These are phyloP conservation scores for Triops longicaudatus DNA, from an alignment of 1,140 invertebrate species.

Conservation along the genomic window DNA sequence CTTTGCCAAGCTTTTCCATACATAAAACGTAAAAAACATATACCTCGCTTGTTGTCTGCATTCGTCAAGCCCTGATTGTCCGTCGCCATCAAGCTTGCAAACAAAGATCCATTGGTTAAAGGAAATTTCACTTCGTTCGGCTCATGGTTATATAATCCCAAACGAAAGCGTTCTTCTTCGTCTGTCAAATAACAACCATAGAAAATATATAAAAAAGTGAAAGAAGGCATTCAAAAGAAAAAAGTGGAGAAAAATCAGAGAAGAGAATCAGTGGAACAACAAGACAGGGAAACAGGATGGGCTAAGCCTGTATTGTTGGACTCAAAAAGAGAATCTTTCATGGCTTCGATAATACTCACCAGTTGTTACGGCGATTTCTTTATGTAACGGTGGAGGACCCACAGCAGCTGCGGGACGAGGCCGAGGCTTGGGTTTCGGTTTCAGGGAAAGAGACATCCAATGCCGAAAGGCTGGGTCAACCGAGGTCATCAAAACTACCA, in stretches of 20 bases:
- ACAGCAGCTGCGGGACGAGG: constrained; percentile 29
- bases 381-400: constrained; percentile 15
- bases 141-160: constrained; percentile 32
- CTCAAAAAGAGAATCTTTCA: constrained; percentile 20
- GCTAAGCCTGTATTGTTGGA: not conserved
- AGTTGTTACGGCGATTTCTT: constrained; percentile 15
- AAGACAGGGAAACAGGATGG: not conserved
- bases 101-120: constrained; percentile 50
- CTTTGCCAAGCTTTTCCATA: not conserved
- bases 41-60: constrained; percentile 42
- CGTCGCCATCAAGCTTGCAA: constrained; percentile 40
- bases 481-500: constrained; percentile 43
- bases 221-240: not conserved
- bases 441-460: constrained; percentile 39
- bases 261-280: not conserved
- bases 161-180: constrained; percentile 32
- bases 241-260: constrained; percentile 24
- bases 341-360: constrained; percentile 22
- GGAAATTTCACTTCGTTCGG: constrained; percentile 49
- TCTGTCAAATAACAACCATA: constrained; percentile 14
- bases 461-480: constrained; percentile 45
- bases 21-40: constrained; percentile 22
- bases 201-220: not conserved
- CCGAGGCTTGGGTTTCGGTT: constrained; percentile 29
- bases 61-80: constrained; percentile 42